A percentile compares a stretch with the other conserved stretches of the same genome.
phyloP scores from a whole-genome alignment of 2,888 invertebrate species.

The Trimorus sp. region DNA sequence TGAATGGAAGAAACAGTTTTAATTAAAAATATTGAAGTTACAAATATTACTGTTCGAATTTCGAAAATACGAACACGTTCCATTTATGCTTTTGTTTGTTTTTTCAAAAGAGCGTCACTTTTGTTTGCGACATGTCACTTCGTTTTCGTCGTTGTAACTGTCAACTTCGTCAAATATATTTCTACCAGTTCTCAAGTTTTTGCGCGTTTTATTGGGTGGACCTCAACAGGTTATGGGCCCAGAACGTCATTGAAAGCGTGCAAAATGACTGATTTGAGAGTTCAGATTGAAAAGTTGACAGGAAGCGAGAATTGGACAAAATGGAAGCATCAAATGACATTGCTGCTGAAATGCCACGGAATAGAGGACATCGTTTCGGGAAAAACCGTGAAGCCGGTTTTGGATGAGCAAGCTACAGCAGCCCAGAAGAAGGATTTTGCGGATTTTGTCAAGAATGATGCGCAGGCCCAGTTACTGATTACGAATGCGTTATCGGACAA shows the following conservation, averaged over 20 bases:
- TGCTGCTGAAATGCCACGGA: constrained; percentile 22
- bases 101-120: too few species aligned
- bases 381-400: not conserved
- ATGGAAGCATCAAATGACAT: constrained; percentile 25
- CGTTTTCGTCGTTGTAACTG: too few species aligned
- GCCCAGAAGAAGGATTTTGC: constrained; percentile 6
- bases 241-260: constrained; percentile 3
- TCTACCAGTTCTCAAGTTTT: too few species aligned
- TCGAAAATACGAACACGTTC: too few species aligned
- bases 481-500: constrained; percentile 24
- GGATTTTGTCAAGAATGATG: constrained; percentile 24
- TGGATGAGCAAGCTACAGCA: not conserved
- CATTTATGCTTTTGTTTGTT: too few species aligned
- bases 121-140: too few species aligned
- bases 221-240: constrained; percentile 26
- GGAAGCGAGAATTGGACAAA: constrained; percentile 24
- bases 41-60: too few species aligned
- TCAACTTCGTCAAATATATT: too few species aligned
- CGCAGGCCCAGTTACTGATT: constrained; percentile 29
- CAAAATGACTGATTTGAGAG: constrained; percentile 21
- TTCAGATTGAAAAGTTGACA: constrained; percentile 21
- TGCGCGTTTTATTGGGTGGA: not conserved
- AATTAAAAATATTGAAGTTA: too few species aligned
- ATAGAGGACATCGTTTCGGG: constrained; percentile 16
- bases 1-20: too few species aligned